Evolutionary conservation across 2,113 vertebrate species (phyloP).

Genomic region (Rhinolophus ferrumequinum): DNA sequence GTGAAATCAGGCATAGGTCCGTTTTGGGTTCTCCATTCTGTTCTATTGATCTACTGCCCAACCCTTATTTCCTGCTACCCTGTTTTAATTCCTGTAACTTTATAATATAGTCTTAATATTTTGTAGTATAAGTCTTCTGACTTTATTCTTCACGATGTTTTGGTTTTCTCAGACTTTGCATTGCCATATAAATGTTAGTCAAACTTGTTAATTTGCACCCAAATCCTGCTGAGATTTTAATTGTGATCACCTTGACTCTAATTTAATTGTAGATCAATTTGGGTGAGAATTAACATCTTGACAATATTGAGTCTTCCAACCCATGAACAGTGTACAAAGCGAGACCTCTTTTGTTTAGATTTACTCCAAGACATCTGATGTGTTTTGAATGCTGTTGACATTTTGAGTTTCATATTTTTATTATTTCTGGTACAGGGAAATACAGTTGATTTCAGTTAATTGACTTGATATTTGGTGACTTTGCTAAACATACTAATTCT

Average conservation of each 20-base stretch:
- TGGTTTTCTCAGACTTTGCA: not conserved
- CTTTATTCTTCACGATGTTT: not conserved
- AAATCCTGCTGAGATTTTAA: not conserved
- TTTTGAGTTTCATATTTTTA: not conserved
- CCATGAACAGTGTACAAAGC: not conserved
- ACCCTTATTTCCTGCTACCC: not conserved
- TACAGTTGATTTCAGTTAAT: not conserved
- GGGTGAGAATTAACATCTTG: not conserved
- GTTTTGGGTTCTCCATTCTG: not conserved
- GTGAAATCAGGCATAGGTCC: not conserved
- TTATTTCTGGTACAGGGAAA: not conserved
- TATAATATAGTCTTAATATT: not conserved
- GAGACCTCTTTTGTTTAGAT: not conserved
- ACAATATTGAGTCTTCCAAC: not conserved
- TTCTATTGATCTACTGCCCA: no score
- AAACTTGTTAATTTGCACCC: not conserved
- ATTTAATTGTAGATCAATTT: no score
- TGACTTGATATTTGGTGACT: not conserved
- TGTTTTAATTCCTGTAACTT: not conserved
- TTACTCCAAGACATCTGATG: not conserved
- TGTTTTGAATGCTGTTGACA: not conserved
- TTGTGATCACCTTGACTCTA: not conserved
- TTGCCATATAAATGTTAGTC: not conserved
- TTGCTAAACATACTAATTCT: not conserved
- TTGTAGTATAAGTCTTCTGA: not conserved